Base-by-base conservation (phyloP, 2,113 vertebrate genomes). In the Scomber scombrus region DNA sequence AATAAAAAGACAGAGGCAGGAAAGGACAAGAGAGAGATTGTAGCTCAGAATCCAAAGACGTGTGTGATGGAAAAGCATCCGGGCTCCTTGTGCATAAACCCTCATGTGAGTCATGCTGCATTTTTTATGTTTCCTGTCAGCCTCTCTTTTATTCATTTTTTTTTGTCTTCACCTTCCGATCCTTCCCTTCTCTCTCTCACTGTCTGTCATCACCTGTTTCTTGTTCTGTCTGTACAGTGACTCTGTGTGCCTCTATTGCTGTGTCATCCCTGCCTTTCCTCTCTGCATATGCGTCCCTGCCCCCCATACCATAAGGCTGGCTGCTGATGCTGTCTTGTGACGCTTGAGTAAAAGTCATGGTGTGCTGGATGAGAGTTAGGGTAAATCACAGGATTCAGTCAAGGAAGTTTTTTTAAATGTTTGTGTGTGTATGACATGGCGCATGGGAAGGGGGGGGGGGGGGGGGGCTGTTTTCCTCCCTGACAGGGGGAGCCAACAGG, bases 51-150 rank as follows among this genome's bases (percentile, higher is more conserved):
- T 76, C 43, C 31, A 49, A 2, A 55, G 50, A 79, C 29, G 23
- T 9, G 61, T 68, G 47, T 29, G 26, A 91, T 91, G 90, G 92
- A 89, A 78, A 92, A 82, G 82, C 81, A 78, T 40, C 65, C 13
- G 0, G 84, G 57, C 52, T 81, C 40, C 78, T 47, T 88, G 58
- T 73, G 34, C 68, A 88, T 75, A 80, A 93, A 93, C 62, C 95
- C 95, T 77, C 94, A 95, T 63, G 95, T 95, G 92, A 95, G 95
- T 95, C 80, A 50, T 51, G 61, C 54, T 19, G 50, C 19, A 15
- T 81, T 68, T 21, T 67, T 13, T 40, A 40, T 40, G 34, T 26
- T 56, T 26, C 10, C 46, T 26, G 23, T 26, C 23, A 26, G 23
- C 23, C 23, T 26, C 23, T 60, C 23, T 0, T n/a, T 19, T 29